Conservation (phyloP, 2,113 vertebrate genomes). For the Ciconia stormi region DNA sequence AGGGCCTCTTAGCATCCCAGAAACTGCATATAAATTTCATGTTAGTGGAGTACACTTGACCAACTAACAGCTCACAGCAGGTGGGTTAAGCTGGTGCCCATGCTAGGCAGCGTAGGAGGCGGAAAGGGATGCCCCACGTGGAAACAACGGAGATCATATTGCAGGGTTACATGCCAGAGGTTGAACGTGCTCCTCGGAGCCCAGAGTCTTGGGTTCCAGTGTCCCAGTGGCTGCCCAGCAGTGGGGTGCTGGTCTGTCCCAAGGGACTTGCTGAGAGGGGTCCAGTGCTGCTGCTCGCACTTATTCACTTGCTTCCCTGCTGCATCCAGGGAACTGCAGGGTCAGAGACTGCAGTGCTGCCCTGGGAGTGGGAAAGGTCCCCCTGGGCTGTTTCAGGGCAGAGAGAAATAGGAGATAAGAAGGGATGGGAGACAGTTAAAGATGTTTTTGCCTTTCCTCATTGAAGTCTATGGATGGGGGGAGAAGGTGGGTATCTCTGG, state of each 20-base stretch:
- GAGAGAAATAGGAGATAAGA: neutral
- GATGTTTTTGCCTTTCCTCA: neutral
- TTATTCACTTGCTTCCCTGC: neutral
- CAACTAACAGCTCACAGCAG: neutral
- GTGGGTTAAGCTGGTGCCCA: slow-evolving; percentile 8
- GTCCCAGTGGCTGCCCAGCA: neutral
- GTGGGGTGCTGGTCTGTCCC: neutral
- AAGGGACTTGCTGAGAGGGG: neutral
- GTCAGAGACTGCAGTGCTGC: neutral
- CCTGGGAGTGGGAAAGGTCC: neutral
- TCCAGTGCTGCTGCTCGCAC: neutral
- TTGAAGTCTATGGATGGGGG: neutral
- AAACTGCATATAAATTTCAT: neutral
- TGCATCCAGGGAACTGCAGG: neutral
- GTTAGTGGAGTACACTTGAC: neutral
- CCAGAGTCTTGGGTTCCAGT: neutral
- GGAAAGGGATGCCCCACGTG: neutral
- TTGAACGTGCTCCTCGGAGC: neutral
- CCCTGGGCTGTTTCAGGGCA: neutral
- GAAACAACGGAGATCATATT: neutral
- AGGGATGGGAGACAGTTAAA: neutral
- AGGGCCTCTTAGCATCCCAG: neutral
- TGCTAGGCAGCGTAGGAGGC: neutral
- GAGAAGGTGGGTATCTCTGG: neutral
- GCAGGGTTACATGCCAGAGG: slow-evolving; percentile 62